phyloP scores from a whole-genome alignment of 2,888 invertebrate species.

The Malthinus flaveolus region DNA sequence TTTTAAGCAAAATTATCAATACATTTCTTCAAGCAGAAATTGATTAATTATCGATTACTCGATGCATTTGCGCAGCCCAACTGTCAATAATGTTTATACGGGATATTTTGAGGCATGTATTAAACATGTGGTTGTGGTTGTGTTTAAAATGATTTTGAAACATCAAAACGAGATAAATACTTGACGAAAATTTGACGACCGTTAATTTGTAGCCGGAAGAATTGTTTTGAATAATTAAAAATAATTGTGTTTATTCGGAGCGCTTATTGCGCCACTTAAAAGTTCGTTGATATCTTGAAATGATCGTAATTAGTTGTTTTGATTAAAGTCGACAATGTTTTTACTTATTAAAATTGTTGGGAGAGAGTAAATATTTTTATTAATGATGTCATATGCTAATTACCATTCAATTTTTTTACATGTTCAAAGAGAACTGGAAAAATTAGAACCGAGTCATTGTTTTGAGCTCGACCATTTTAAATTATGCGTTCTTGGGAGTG shows the following conservation, averaged over 20 bases:
- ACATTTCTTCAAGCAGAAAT: too few relatives aligned
- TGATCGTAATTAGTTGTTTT: constrained; percentile 19
- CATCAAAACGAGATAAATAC: constrained; percentile 2
- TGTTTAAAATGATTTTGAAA: background rate
- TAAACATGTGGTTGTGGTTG: background rate
- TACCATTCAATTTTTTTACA: background rate
- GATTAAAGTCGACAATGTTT: background rate
- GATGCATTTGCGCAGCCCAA: too few relatives aligned
- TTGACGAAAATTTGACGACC: constrained; percentile 4
- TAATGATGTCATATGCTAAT: constrained; percentile 22
- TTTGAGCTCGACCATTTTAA: constrained; percentile 9
- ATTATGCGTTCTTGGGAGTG: constrained; percentile 7
- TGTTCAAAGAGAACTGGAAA: background rate
- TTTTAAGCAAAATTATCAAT: too few relatives aligned
- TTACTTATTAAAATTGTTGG: background rate
- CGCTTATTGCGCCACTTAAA: constrained; percentile 11
- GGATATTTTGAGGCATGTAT: too few relatives aligned
- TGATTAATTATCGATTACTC: too few relatives aligned
- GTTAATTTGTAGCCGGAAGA: constrained; percentile 5
- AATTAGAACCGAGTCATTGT: constrained; percentile 13
- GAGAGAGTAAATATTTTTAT: constrained; percentile 11
- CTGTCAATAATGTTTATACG: too few relatives aligned
- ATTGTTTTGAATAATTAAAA: constrained; percentile 7
- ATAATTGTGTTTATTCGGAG: constrained; percentile 13
- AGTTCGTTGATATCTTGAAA: constrained; percentile 16